Conservation (phyloP, 2,888 invertebrate species). For the Hydrotaea diabolus region DNA sequence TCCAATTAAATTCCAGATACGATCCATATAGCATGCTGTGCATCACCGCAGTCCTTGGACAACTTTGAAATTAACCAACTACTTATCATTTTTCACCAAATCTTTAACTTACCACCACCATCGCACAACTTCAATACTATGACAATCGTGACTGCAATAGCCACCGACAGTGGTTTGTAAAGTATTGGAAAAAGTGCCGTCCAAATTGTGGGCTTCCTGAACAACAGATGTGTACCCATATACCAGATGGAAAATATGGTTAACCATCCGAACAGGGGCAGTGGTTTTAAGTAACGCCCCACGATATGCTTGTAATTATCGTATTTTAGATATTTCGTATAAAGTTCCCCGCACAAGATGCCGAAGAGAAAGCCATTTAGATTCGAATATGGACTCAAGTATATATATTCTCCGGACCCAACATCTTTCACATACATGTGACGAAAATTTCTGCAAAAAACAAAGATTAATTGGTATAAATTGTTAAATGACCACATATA, state of each 20-base stretch:
- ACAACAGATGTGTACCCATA: not conserved
- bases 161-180: not conserved
- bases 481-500: not conserved
- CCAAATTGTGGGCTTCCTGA: not conserved
- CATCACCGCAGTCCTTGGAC: no score
- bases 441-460: slow-evolving; percentile 72
- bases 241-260: slow-evolving; percentile 13
- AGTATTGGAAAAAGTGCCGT: not conserved
- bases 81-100: no score
- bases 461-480: not conserved
- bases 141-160: not conserved
- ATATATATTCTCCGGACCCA: slow-evolving; percentile 72
- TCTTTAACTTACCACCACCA: slow-evolving; percentile 22
- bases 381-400: slow-evolving; percentile 75
- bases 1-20: no score
- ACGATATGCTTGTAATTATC: slow-evolving; percentile 40
- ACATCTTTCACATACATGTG: slow-evolving; percentile 74
- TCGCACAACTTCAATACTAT: not conserved
- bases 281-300: slow-evolving; percentile 67
- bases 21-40: no score
- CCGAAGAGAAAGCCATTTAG: slow-evolving; percentile 75
- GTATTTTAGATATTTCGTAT: slow-evolving; percentile 61
- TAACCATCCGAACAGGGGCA: slow-evolving; percentile 68
- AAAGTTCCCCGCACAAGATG: slow-evolving; percentile 71
- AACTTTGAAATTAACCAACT: no score